phyloP scores from a whole-genome alignment of 2,113 vertebrate genomes.

The Mellivora capensis region DNA sequence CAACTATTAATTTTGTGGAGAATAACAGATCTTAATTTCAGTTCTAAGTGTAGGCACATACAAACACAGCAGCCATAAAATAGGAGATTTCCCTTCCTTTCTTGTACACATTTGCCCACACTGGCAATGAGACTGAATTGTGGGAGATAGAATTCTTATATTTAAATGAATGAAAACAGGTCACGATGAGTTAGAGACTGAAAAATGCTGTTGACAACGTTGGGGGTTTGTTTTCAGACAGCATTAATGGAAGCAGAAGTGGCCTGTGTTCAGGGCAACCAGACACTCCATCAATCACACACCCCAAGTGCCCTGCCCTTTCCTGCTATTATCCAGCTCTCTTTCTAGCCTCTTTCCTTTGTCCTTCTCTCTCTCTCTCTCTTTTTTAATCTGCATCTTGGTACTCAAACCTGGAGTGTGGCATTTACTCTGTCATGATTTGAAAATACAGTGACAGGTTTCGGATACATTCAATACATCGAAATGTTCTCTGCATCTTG shows the following conservation, averaged over 20 bases:
- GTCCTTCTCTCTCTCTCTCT: not conserved
- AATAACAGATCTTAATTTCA: slow-evolving; percentile 1
- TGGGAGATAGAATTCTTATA: not conserved
- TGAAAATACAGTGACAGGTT: not conserved
- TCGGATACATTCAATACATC: not conserved
- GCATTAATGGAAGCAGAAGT: not conserved
- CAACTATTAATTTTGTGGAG: slow-evolving; percentile 20
- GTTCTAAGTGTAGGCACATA: not conserved
- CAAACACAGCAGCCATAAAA: not conserved
- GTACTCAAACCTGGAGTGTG: not conserved
- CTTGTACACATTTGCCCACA: not conserved
- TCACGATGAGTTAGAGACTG: not conserved
- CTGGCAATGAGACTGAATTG: not conserved
- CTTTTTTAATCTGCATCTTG: not conserved
- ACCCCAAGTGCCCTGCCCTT: not conserved
- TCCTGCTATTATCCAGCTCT: not conserved
- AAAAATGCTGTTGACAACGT: not conserved
- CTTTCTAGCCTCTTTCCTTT: not conserved
- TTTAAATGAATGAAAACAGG: not conserved
- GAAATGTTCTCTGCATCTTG: not conserved
- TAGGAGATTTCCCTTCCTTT: slow-evolving; percentile 7
- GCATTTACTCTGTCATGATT: not conserved
- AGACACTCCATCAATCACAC: not conserved
- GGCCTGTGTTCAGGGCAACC: not conserved
- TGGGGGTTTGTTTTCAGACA: not conserved